These are phyloP conservation scores for Netelia melanura DNA, from an alignment of 2,888 invertebrate species.

Conservation along the genomic window DNA sequence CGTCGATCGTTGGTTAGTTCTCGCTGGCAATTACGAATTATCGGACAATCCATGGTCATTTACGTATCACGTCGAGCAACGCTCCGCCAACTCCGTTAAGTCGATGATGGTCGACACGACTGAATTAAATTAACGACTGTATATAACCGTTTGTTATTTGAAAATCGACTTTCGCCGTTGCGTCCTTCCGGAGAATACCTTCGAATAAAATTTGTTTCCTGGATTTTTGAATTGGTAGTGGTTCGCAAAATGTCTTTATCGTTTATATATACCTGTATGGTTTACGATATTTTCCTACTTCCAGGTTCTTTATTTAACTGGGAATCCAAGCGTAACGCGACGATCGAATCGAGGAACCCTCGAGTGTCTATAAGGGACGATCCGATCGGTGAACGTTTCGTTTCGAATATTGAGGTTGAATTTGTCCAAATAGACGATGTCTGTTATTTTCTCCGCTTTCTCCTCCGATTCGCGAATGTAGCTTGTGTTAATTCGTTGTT, in stretches of 20 bases:
- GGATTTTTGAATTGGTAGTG: not conserved
- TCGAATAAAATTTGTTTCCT: conserved; percentile 37
- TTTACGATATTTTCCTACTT: conserved; percentile 10
- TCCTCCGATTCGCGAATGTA: not conserved
- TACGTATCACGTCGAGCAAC: conserved; percentile 58
- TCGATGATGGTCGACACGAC: conserved; percentile 46
- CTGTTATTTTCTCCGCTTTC: conserved; percentile 31
- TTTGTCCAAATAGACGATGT: too few relatives aligned
- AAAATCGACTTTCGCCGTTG: conserved; percentile 53
- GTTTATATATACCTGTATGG: not conserved
- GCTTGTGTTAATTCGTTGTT: not conserved
- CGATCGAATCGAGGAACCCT: conserved; percentile 7
- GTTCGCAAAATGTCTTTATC: conserved; percentile 20
- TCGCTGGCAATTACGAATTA: conserved; percentile 23
- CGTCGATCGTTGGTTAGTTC: not conserved
- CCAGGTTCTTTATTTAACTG: conserved; percentile 16
- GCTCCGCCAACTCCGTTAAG: conserved; percentile 63
- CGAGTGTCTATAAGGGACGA: conserved; percentile 12
- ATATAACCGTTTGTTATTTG: conserved; percentile 36
- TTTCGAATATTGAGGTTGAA: not conserved
- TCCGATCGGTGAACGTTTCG: conserved; percentile 5
- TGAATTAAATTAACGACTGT: conserved; percentile 25
- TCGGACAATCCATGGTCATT: conserved; percentile 47
- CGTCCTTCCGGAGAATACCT: conserved; percentile 24
- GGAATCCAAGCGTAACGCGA: conserved; percentile 42